Percentiles rank a stretch among this genome's conserved stretches.
phyloP scores from a whole-genome alignment of 2,113 vertebrate species.

The human region DNA sequence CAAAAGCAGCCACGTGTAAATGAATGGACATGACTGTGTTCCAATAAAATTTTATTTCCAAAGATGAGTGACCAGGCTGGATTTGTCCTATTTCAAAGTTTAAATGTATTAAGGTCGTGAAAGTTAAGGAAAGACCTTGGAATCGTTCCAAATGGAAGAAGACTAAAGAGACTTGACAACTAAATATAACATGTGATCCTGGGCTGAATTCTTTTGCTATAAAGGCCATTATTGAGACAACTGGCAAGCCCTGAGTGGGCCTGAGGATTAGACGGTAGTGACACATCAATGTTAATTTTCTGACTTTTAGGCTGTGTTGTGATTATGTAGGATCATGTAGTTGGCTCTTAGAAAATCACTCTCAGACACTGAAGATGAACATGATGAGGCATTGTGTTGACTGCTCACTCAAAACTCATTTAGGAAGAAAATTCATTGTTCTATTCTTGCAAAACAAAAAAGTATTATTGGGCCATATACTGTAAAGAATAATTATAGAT shows the following conservation, averaged over 20 bases:
- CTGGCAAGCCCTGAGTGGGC: not conserved
- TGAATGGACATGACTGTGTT: not conserved
- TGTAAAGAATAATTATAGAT: not conserved
- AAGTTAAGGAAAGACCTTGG: not conserved
- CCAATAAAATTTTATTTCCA: not conserved
- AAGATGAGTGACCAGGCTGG: not conserved
- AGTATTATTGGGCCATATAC: not conserved
- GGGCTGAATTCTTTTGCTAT: not conserved
- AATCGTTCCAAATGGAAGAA: not conserved
- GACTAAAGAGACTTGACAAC: not conserved
- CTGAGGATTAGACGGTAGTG: not conserved
- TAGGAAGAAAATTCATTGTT: not conserved
- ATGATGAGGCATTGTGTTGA: not conserved
- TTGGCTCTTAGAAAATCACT: not conserved
- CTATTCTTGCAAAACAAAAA: not conserved
- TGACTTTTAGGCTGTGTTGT: not conserved
- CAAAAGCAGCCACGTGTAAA: not conserved
- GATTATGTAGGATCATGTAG: not conserved
- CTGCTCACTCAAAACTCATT: not conserved
- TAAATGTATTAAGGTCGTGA: not conserved
- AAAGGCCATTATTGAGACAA: not conserved
- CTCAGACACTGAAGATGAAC: not conserved
- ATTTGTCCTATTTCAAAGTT: not conserved
- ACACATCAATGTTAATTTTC: not conserved
- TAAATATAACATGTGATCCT: not conserved